phyloP scores from a whole-genome alignment of 1,140 invertebrate species.

The Hyphantria cunea region DNA sequence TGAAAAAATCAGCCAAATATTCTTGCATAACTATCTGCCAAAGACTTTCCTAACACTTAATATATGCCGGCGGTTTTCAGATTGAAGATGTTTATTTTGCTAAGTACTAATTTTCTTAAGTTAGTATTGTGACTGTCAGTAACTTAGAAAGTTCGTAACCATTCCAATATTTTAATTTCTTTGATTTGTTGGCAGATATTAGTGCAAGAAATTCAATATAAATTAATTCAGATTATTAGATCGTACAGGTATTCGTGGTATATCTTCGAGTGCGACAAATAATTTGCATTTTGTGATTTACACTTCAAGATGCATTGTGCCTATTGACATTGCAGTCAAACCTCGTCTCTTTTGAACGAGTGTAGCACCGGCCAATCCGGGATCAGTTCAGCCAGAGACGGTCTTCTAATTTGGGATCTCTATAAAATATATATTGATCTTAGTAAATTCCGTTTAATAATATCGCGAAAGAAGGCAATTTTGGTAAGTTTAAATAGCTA shows the following conservation, averaged over 20 bases:
- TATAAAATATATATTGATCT: constrained; percentile 76
- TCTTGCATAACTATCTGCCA: constrained; percentile 26
- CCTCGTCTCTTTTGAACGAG: constrained; percentile 90
- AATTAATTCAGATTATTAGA: constrained; percentile 24
- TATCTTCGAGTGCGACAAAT: constrained; percentile 53
- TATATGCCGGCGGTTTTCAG: no score
- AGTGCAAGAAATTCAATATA: constrained; percentile 20
- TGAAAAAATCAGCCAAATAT: constrained; percentile 27
- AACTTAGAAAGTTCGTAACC: no score
- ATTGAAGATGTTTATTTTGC: no score
- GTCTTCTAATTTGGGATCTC: constrained; percentile 85
- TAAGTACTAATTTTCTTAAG: no score
- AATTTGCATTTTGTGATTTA: constrained; percentile 61
- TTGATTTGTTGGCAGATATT: constrained; percentile 13
- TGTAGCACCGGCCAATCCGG: constrained; percentile 97
- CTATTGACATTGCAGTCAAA: constrained; percentile 82
- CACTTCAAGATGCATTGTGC: constrained; percentile 73
- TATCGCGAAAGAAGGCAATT: not conserved
- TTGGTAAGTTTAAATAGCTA: no score
- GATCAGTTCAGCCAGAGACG: constrained; percentile 96
- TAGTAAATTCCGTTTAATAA: constrained; percentile 39
- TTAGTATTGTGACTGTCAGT: no score
- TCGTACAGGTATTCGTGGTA: constrained; percentile 18
- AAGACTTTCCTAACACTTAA: constrained; percentile 4
- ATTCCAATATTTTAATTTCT: not conserved